A percentile compares a stretch with the other conserved stretches of the same genome.
Evolutionary conservation across 1,140 invertebrate genomes (phyloP).

Genomic region (Himalopsyche phryganea): DNA sequence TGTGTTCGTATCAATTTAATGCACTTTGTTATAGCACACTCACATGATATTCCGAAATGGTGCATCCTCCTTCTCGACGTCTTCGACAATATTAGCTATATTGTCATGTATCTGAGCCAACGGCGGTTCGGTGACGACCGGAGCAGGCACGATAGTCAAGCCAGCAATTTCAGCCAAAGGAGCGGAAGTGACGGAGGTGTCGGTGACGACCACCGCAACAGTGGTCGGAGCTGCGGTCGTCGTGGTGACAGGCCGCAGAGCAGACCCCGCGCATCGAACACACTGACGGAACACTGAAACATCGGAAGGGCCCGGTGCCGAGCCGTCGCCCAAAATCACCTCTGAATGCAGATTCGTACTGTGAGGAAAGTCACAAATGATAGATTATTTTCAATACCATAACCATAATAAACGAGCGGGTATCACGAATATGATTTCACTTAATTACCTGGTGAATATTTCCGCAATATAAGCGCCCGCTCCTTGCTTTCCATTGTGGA

Average conservation of each 20-base stretch:
- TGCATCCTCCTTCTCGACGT: slow-evolving; percentile 6
- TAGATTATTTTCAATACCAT: background rate
- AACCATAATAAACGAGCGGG: background rate
- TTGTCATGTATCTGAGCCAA: background rate
- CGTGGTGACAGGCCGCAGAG: slow-evolving; percentile 20
- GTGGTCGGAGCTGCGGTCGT: slow-evolving; percentile 20
- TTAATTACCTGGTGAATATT: slow-evolving; percentile 64
- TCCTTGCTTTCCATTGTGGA: slow-evolving; percentile 52
- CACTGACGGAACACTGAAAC: slow-evolving; percentile 41
- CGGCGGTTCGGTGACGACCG: background rate
- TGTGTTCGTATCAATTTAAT: too few species aligned
- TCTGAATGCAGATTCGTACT: slow-evolving; percentile 56
- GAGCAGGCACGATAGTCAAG: background rate
- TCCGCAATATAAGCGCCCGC: slow-evolving; percentile 77
- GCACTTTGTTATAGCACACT: too few species aligned
- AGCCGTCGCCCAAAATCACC: slow-evolving; percentile 65
- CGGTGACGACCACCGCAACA: slow-evolving; percentile 5
- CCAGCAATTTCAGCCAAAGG: slow-evolving; percentile 8
- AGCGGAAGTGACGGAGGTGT: background rate
- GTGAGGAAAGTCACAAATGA: slow-evolving; percentile 17
- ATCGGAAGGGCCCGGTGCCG: slow-evolving; percentile 39
- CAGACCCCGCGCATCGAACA: slow-evolving; percentile 39
- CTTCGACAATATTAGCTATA: background rate
- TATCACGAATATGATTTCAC: background rate
- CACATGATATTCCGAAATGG: too few species aligned